A percentile compares a stretch with the other conserved stretches of the same genome.
Conservation (phyloP, 2,888 invertebrate species). For the Brachyopa scutellaris region DNA sequence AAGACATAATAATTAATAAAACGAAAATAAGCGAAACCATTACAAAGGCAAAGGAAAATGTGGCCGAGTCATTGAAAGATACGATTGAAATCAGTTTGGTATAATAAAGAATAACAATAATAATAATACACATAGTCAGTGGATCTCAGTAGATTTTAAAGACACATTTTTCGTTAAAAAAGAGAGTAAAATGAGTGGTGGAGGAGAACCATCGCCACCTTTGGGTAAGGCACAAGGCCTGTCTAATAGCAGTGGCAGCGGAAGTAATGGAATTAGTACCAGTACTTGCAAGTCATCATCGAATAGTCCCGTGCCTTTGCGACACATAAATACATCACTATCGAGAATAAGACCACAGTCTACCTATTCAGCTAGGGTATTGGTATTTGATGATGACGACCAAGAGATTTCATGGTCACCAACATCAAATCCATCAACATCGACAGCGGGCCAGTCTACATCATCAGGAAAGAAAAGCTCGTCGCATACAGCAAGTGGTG, state of each 20-base stretch:
- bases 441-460: constrained; percentile 51
- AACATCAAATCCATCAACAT: constrained; percentile 16
- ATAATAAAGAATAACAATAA: not conserved
- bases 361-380: constrained; percentile 88
- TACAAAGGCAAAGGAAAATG: too few relatives aligned
- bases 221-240: constrained; percentile 12
- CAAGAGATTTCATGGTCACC: constrained; percentile 80
- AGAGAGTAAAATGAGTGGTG: constrained; percentile 51
- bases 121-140: not conserved
- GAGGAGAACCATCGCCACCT: constrained; percentile 16
- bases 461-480: constrained; percentile 38
- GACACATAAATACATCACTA: constrained; percentile 51
- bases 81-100: not conserved
- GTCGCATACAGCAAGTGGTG: not conserved
- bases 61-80: not conserved
- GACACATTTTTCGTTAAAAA: too few relatives aligned
- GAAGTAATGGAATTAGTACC: not conserved
- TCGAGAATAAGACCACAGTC: constrained; percentile 82
- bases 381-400: constrained; percentile 89
- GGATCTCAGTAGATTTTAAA: constrained; percentile 6
- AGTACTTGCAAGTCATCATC: constrained; percentile 41
- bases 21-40: too few relatives aligned
- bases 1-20: too few relatives aligned
- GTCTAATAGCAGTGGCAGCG: not conserved
- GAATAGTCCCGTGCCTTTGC: constrained; percentile 53